Evolutionary conservation across 2,113 vertebrate genomes (phyloP).

Genomic region (Nibea albiflora): DNA sequence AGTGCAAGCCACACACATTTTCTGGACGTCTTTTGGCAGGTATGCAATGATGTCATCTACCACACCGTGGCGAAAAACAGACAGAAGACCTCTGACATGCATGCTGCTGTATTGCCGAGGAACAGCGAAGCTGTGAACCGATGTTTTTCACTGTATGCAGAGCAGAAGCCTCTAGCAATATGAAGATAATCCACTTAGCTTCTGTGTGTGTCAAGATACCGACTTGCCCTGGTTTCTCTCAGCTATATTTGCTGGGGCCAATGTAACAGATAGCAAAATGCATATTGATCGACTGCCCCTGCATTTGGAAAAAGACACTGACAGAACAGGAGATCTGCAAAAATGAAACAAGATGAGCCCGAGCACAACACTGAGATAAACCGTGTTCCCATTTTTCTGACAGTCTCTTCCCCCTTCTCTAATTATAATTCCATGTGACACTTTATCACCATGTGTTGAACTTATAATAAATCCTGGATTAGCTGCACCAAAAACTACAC

Average conservation of each 20-base stretch:
- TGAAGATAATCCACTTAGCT: constrained; percentile 73
- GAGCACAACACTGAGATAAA: constrained; percentile 16
- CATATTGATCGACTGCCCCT: constrained; percentile 47
- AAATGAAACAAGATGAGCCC: constrained; percentile 8
- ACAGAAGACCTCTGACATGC: background rate
- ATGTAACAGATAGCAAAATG: constrained; percentile 57
- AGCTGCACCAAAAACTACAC: constrained; percentile 26
- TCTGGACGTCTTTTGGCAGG: background rate
- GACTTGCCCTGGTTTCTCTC: constrained; percentile 55
- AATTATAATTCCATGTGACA: constrained; percentile 35
- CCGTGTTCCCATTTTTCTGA: constrained; percentile 23
- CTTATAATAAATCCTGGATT: constrained; percentile 41
- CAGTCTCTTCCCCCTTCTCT: constrained; percentile 9
- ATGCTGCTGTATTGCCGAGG: background rate
- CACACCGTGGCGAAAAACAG: background rate
- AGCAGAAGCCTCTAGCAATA: constrained; percentile 62
- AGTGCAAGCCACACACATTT: background rate
- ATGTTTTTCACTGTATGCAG: constrained; percentile 32
- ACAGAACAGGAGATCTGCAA: constrained; percentile 9
- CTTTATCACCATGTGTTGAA: constrained; percentile 27
- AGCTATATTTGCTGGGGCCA: constrained; percentile 6
- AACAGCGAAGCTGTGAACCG: constrained; percentile 14
- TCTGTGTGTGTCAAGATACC: constrained; percentile 64
- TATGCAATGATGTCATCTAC: constrained; percentile 22
- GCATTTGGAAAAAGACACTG: background rate